phyloP scores from a whole-genome alignment of 2,113 vertebrate genomes.

The Phodopus roborovskii region DNA sequence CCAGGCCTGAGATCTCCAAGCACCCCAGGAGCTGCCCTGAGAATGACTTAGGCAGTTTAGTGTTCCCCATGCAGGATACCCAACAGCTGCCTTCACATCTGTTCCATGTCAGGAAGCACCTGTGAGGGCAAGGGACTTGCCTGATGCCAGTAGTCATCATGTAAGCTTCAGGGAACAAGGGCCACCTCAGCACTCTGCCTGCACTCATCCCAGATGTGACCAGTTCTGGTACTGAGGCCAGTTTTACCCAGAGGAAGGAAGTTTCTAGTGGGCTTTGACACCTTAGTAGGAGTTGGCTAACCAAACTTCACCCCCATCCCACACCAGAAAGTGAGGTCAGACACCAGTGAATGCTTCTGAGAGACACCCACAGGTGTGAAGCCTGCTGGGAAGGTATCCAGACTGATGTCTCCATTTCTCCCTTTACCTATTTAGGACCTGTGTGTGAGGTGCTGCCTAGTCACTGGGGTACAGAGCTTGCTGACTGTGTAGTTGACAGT shows the following conservation, averaged over 20 bases:
- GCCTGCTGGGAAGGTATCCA: neutral
- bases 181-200: fast-evolving
- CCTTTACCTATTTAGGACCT: too few species aligned
- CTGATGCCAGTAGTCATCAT: neutral
- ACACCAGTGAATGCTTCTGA: neutral
- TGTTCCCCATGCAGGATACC: slow-evolving; percentile 61
- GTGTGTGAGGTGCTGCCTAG: neutral
- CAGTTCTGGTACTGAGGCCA: neutral
- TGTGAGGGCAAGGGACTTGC: too few species aligned
- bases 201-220: neutral
- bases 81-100: neutral
- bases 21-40: slow-evolving; percentile 52
- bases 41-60: slow-evolving; percentile 66
- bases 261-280: slow-evolving; percentile 55
- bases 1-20: neutral
- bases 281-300: slow-evolving; percentile 53
- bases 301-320: neutral
- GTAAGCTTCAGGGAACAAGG: neutral
- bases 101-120: neutral
- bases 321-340: neutral
- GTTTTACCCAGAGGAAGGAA: neutral
- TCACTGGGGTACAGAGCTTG: too few species aligned
- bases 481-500: fast-evolving
- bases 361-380: neutral
- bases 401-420: neutral